Evolutionary conservation across 1,140 invertebrate genomes (phyloP), one percentile per base, ranked within the genome.

Genomic region (Vollenhovia emeryi): DNA sequence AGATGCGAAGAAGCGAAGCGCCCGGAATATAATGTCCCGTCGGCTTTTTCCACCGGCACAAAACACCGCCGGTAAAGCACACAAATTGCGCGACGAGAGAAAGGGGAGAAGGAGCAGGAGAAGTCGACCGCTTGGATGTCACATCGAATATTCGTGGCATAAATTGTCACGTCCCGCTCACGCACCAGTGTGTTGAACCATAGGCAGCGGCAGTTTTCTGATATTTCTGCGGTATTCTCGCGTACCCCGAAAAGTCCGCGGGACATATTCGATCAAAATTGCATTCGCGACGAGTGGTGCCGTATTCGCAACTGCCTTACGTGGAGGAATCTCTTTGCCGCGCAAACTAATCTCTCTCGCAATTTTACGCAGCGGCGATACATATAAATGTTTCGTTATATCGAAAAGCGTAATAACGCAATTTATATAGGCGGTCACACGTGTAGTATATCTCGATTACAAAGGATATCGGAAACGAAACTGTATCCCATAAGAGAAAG

Each of bases 11-110:
- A 68, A 62, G 48, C 52, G 24, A 69, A 68, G 75, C 85, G 74
- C 80, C 62, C 85, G 87, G 79, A 87, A 89, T 89, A 87, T 89
- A 89, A 89, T 89, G 88, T 89, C 79, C 86, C 89, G 66, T 27
- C 62, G 57, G 82, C 57, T 85, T 85, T 89, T 83, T 55, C 86
- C 85, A 52, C 24, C 33, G 33, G 48, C 48, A 60, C 62, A 85
- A 89, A 90, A 89, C 62, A 69, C 64, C 71, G 36, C 27, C 87
- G 80, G 86, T 87, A 89, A 89, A 87, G 86, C 76, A 86, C 89
- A 85, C 89, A 90, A 90, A 90, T 90, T 90, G 85, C 87, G 80
- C 64, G 84, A 79, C 66, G 84, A 30, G 48, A 21, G 62, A 48
- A 69, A 60, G 24, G 68, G 55, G 27, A 66, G 27, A 50, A 30